Percentiles rank a stretch among this genome's conserved stretches.
Conservation (phyloP, 1,140 invertebrate genomes). For the Lerema accius region DNA sequence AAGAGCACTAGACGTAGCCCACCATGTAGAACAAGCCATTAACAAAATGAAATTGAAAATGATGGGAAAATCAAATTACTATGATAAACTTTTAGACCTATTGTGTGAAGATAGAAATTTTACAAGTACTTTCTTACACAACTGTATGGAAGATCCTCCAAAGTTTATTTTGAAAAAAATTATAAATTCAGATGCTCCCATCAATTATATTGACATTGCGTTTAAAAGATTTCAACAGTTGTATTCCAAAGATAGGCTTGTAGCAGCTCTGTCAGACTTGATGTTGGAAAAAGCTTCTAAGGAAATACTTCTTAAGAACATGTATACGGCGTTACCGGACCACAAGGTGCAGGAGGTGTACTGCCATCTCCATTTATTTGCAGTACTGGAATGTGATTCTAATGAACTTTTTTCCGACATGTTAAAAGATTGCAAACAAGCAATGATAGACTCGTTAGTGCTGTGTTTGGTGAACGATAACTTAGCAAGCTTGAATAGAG, state of each 20-base stretch:
- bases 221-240: conserved; percentile 59
- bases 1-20: conserved; percentile 76
- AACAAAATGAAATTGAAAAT: conserved; percentile 61
- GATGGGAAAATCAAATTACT: conserved; percentile 52
- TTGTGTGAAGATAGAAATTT: conserved; percentile 45
- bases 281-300: conserved; percentile 76
- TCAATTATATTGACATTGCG: conserved; percentile 49
- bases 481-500: conserved; percentile 51
- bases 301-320: conserved; percentile 58
- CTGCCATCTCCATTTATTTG: conserved; percentile 60
- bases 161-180: conserved; percentile 70
- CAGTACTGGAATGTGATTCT: conserved; percentile 49
- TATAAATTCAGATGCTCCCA: conserved; percentile 54
- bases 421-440: conserved; percentile 48
- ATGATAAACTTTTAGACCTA: conserved; percentile 51
- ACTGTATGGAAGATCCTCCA: conserved; percentile 58
- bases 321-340: conserved; percentile 51
- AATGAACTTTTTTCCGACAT: conserved; percentile 45
- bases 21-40: conserved; percentile 76
- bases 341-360: conserved; percentile 57
- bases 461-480: conserved; percentile 56
- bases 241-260: conserved; percentile 66
- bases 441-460: conserved; percentile 54
- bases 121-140: conserved; percentile 50
- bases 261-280: conserved; percentile 66